These are phyloP conservation scores for Epirrhoe alternata DNA, from an alignment of 2,888 invertebrate genomes.

Conservation along the genomic window DNA sequence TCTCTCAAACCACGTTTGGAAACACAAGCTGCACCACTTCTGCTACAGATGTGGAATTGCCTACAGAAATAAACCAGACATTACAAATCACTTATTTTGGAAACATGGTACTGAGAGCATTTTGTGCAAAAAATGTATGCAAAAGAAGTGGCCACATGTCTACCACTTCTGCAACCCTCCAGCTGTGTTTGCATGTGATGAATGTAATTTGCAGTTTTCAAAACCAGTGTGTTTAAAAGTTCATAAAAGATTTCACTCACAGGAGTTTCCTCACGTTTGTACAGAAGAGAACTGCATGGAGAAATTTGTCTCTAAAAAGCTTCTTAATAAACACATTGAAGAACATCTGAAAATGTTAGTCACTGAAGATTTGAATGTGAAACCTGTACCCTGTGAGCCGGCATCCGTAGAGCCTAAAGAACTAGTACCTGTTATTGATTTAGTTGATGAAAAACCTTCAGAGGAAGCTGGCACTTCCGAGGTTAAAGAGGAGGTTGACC, in stretches of 20 bases:
- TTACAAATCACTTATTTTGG: slow-evolving; percentile 96
- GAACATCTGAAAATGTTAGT: slow-evolving; percentile 82
- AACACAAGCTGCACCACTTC: slow-evolving; percentile 94
- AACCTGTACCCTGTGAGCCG: slow-evolving; percentile 54
- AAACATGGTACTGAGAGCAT: slow-evolving; percentile 96
- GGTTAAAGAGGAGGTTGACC: slow-evolving; percentile 61
- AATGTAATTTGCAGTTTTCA: slow-evolving; percentile 90
- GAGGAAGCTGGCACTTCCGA: slow-evolving; percentile 68
- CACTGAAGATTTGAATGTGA: slow-evolving; percentile 62
- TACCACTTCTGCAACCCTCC: slow-evolving; percentile 96
- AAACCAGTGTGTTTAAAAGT: slow-evolving; percentile 92
- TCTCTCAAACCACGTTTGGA: slow-evolving; percentile 95
- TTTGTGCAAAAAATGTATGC: slow-evolving; percentile 92
- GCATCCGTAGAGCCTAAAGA: slow-evolving; percentile 64
- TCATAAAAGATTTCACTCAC: slow-evolving; percentile 91
- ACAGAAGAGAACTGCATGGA: slow-evolving; percentile 89
- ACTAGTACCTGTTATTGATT: slow-evolving; percentile 68
- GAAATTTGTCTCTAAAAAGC: slow-evolving; percentile 92
- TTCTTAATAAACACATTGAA: slow-evolving; percentile 89
- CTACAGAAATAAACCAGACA: slow-evolving; percentile 94
- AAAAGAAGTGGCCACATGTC: slow-evolving; percentile 96
- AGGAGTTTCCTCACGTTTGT: slow-evolving; percentile 90
- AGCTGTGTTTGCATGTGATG: slow-evolving; percentile 90
- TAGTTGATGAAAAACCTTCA: slow-evolving; percentile 67
- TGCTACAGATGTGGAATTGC: slow-evolving; percentile 95